A percentile compares a stretch with the other conserved stretches of the same genome.
Evolutionary conservation across 2,888 invertebrate genomes (phyloP).

Genomic region (Polyommatus iphigenia): DNA sequence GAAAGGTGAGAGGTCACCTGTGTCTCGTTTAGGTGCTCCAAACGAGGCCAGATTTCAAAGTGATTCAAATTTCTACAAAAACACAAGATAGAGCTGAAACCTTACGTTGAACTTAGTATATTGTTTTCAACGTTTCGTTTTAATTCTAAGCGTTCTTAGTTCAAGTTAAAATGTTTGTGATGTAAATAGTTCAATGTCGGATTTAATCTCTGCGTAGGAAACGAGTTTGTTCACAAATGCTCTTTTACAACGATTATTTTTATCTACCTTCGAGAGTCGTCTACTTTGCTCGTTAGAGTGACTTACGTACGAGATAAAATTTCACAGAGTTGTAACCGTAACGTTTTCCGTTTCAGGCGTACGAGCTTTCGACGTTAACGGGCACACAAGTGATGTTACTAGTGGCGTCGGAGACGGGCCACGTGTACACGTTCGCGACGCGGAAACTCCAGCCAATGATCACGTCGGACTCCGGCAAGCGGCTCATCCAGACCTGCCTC

Average conservation of each 20-base stretch:
- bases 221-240: conserved; percentile 46
- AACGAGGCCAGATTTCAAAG: conserved; percentile 13
- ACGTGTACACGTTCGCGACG: conserved; percentile 99
- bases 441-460: conserved; percentile 99
- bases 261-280: neutral
- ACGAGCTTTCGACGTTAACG: conserved; percentile 98
- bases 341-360: conserved; percentile 86
- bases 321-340: neutral
- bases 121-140: neutral
- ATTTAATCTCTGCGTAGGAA: conserved; percentile 29
- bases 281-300: neutral
- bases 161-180: conserved; percentile 14
- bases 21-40: neutral
- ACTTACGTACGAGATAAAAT: neutral
- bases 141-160: neutral
- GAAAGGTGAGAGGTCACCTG: conserved; percentile 69
- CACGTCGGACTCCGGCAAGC: conserved; percentile 97
- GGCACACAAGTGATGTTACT: conserved; percentile 99
- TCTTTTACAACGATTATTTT: conserved; percentile 36
- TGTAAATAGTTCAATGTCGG: conserved; percentile 27
- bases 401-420: conserved; percentile 99
- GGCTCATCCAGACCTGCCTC: conserved; percentile 98
- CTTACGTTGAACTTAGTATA: neutral
- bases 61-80: conserved; percentile 1
- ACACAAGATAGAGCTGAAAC: neutral